Evolutionary conservation across 2,888 invertebrate genomes (phyloP).

Genomic region (Drosophila neutralis): DNA sequence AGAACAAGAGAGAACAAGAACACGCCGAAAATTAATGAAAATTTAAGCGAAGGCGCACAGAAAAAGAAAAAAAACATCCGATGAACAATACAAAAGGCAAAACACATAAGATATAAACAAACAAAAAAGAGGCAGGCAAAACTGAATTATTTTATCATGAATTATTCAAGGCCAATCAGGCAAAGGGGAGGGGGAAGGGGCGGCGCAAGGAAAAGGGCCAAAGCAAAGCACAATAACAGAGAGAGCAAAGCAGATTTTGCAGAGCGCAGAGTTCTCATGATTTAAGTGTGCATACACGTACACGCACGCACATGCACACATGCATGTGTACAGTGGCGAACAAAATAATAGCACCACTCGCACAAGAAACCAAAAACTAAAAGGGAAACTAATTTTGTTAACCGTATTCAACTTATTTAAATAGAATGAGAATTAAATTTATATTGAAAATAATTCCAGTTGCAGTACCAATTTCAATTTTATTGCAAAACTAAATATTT

Average conservation of each 20-base stretch:
- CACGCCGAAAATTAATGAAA: slow-evolving; percentile 55
- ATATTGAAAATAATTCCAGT: background rate
- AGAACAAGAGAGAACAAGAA: background rate
- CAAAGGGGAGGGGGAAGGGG: slow-evolving; percentile 7
- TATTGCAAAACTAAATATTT: too few species aligned
- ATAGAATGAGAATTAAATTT: too few species aligned
- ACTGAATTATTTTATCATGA: slow-evolving; percentile 67
- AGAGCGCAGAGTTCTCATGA: background rate
- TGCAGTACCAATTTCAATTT: too few species aligned
- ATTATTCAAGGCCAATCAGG: slow-evolving; percentile 77
- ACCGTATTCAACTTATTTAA: too few species aligned
- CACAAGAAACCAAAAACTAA: background rate
- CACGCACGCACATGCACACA: background rate
- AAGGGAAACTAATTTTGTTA: too few species aligned
- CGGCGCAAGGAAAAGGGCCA: slow-evolving; percentile 15
- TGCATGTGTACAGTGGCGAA: background rate
- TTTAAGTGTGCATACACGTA: background rate
- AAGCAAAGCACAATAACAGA: slow-evolving; percentile 27
- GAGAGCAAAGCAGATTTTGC: background rate
- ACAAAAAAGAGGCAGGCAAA: slow-evolving; percentile 30
- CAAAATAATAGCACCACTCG: background rate
- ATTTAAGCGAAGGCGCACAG: slow-evolving; percentile 18
- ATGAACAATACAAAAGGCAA: slow-evolving; percentile 25
- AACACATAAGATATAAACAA: slow-evolving; percentile 5
- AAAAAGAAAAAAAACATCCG: slow-evolving; percentile 10